phyloP scores from a whole-genome alignment of 1,140 invertebrate genomes.

The Hirudo medicinalis region DNA sequence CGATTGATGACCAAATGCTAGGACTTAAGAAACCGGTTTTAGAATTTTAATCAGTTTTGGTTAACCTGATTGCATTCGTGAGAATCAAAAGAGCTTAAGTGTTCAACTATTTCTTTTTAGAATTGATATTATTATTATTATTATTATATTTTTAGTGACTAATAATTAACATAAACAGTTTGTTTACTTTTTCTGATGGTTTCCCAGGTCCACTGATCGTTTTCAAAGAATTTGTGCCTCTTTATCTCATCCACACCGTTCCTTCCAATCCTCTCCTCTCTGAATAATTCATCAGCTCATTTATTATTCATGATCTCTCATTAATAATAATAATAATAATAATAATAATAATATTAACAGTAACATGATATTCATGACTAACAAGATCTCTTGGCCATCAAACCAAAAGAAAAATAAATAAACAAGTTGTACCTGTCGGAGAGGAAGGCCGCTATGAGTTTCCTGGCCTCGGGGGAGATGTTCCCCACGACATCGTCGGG shows the following conservation, averaged over 20 bases:
- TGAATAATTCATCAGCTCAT: conserved; percentile 24
- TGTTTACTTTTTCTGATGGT: conserved; percentile 56
- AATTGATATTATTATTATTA: background rate
- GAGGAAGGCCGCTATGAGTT: conserved; percentile 78
- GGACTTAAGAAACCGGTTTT: background rate
- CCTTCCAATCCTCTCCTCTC: conserved; percentile 72
- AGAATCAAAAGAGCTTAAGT: background rate
- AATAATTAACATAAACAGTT: background rate
- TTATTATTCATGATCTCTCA: too few species aligned
- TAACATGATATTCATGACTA: conserved; percentile 96
- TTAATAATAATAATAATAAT: conserved; percentile 11
- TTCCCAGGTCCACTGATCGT: conserved; percentile 94
- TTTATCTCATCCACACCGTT: conserved; percentile 93
- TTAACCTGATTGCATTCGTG: background rate
- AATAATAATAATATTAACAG: conserved; percentile 24
- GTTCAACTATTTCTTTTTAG: background rate
- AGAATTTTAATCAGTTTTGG: background rate
- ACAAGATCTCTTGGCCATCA: background rate
- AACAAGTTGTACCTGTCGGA: conserved; percentile 56
- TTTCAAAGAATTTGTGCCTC: conserved; percentile 81
- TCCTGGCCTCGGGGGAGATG: conserved; percentile 78
- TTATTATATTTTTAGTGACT: background rate
- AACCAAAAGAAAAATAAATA: background rate
- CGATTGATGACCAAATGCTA: background rate
- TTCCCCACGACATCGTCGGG: conserved; percentile 68